phyloP scores from a whole-genome alignment of 2,797 vertebrate species.

The Merluccius polli region DNA sequence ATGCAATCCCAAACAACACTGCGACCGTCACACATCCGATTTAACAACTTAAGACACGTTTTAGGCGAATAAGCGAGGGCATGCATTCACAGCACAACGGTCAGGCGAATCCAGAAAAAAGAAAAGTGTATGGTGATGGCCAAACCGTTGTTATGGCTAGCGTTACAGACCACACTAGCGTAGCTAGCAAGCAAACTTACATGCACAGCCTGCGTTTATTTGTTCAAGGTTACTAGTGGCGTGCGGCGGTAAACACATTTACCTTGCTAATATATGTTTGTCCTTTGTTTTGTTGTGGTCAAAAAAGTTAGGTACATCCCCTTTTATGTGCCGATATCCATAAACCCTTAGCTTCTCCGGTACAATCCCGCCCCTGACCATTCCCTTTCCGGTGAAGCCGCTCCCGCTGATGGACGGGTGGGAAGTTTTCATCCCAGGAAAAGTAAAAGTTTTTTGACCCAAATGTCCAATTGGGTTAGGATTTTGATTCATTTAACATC shows the following conservation, averaged over 20 bases:
- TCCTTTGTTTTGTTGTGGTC: constrained; percentile 18
- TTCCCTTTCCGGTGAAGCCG: constrained; percentile 43
- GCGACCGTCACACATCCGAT: neutral
- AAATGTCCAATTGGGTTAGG: neutral
- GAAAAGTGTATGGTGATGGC: neutral
- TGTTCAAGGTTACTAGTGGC: neutral
- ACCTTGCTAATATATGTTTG: constrained; percentile 35
- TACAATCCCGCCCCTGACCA: constrained; percentile 62
- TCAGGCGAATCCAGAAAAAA: neutral
- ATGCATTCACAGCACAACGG: neutral
- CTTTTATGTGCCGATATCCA: constrained; percentile 21
- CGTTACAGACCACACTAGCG: neutral
- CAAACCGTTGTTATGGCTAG: neutral
- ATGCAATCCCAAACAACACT: constrained; percentile 1
- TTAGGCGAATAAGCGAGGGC: neutral
- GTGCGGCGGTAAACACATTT: constrained; percentile 20
- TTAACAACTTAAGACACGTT: neutral
- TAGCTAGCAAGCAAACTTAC: neutral
- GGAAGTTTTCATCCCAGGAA: constrained; percentile 2
- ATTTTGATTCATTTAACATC: neutral
- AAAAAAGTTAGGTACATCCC: constrained; percentile 12
- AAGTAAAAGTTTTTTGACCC: neutral
- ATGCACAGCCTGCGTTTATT: neutral
- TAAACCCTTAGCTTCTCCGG: constrained; percentile 48
- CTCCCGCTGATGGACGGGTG: neutral